Evolutionary conservation across 2,113 vertebrate genomes (phyloP), one percentile per base, ranked within the genome.

Genomic region (Bubo blakistoni): DNA sequence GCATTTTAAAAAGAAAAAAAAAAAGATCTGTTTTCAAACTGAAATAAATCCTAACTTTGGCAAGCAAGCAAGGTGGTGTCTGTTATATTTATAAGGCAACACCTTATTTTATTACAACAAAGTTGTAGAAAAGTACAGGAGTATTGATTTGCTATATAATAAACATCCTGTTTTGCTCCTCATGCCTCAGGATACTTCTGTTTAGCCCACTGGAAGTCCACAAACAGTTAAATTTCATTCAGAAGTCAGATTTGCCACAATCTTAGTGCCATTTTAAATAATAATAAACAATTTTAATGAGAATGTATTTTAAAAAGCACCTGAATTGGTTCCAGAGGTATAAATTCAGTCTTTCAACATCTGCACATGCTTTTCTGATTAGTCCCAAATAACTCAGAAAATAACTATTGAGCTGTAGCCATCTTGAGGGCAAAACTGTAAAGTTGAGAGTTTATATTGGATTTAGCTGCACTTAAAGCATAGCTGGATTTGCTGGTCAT

Each of bases 381-480:
- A 96, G 87, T 38, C 66, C 76, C 91, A 90, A 96, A 97, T 97
- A 98, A 97, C 91, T 97, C 95, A 91, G 96, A 96, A 97, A 98
- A 97, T 92, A 97, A 91, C 96, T 97, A 70, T 96, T 77, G 70
- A 97, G 96, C 96, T 96, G 61, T 84, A 95, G 66, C 65, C 0
- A 0, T 98, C 97, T 97, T 95, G 49, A 93, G 92, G 95, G 97
- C 94, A 94, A 96, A 96, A 95, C 89, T 65, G 74, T 94, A 86
- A 97, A 97, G 95, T 85, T 97, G 92, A 98, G 97, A 97, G 96
- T 98, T 98, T 98, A 97, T 97, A 65, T 96, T 98, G 98, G 97
- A 98, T 98, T 98, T 98, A 97, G 86, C 69, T 85, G 80, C 97
- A 97, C 86, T 97, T 96, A 91, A 96, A 97, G 88, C 91, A 92